Conservation (phyloP, 2,113 vertebrate genomes). For the Puntigrus tetrazona region DNA sequence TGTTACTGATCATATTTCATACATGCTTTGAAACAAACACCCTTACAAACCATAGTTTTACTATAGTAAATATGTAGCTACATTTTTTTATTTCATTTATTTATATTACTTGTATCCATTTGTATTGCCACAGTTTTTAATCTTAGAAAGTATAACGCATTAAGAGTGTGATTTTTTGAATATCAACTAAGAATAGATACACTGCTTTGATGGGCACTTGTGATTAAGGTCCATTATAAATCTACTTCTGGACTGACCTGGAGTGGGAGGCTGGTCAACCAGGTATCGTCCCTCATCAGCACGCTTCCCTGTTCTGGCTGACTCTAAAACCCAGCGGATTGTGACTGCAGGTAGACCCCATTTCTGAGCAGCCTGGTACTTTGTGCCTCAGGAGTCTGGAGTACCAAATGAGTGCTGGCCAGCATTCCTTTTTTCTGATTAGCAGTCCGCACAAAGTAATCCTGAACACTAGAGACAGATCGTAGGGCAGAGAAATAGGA, state of each 20-base stretch:
- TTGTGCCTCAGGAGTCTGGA: constrained; percentile 87
- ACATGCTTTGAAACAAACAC: too few relatives aligned
- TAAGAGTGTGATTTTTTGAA: too few relatives aligned
- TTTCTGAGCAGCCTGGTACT: constrained; percentile 93
- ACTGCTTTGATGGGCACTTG: too few relatives aligned
- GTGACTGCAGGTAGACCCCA: constrained; percentile 91
- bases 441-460: constrained; percentile 92
- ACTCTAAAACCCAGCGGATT: constrained; percentile 86
- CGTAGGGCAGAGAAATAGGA: background rate
- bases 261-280: constrained; percentile 76
- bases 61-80: too few relatives aligned
- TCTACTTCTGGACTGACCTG: constrained; percentile 74
- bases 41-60: too few relatives aligned
- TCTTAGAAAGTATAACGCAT: too few relatives aligned
- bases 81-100: too few relatives aligned
- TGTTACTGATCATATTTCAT: too few relatives aligned
- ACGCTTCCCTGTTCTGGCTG: constrained; percentile 79
- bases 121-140: too few relatives aligned
- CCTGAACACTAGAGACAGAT: constrained; percentile 83
- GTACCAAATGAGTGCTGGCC: constrained; percentile 90
- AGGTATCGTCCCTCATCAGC: constrained; percentile 83
- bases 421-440: constrained; percentile 89
- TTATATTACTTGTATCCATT: too few relatives aligned
- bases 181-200: too few relatives aligned
- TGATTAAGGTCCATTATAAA: background rate